Evolutionary conservation across 2,888 invertebrate genomes (phyloP).

Genomic region (Diploptera punctata): DNA sequence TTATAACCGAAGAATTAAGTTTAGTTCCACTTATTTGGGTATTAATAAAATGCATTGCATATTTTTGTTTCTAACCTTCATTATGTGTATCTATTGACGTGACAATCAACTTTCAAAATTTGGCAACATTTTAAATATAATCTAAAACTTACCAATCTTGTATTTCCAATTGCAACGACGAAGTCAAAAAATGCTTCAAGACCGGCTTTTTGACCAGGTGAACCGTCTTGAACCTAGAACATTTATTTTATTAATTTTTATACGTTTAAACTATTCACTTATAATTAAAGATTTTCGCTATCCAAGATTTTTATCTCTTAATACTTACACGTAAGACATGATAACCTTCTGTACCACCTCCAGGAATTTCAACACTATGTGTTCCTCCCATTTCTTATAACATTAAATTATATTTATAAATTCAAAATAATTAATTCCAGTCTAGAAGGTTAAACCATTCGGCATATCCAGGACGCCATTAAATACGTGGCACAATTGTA

Average conservation of each 20-base stretch:
- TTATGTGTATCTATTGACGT: no score
- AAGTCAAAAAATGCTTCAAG: conserved; percentile 99
- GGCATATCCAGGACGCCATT: not conserved
- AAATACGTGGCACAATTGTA: conserved; percentile 35
- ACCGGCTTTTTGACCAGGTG: conserved; percentile 95
- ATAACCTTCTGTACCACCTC: conserved; percentile 96
- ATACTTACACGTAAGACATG: conserved; percentile 85
- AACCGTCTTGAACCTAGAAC: conserved; percentile 97
- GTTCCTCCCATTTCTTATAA: conserved; percentile 82
- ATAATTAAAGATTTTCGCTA: no score
- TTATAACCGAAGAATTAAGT: no score
- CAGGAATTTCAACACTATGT: conserved; percentile 92
- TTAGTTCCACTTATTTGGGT: no score
- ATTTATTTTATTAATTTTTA: no score
- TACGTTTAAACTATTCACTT: not conserved
- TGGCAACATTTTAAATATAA: no score
- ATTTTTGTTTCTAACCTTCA: no score
- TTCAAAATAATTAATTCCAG: not conserved
- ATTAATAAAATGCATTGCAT: no score
- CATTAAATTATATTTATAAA: not conserved
- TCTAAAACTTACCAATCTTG: conserved; percentile 80
- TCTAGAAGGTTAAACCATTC: not conserved
- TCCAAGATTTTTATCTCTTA: no score
- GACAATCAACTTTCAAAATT: no score
- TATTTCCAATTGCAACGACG: conserved; percentile 95